phyloP scores from a whole-genome alignment of 2,113 vertebrate genomes.

The Macroglossus sobrinus region DNA sequence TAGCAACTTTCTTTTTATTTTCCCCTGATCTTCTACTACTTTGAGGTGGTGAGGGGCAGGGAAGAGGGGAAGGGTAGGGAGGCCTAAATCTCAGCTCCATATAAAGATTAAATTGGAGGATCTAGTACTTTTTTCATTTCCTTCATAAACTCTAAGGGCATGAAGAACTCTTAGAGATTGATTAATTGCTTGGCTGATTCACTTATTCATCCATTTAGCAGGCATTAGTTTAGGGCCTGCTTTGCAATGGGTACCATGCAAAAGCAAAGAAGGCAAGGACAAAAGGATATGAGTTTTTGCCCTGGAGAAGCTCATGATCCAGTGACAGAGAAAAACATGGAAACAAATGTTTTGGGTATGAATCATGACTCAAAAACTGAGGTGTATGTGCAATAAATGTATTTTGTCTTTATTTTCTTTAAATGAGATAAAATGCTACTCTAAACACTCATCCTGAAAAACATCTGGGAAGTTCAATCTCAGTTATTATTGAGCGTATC shows the following conservation, averaged over 20 bases:
- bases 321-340: neutral
- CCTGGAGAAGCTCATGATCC: neutral
- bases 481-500: neutral
- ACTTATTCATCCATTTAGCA: neutral
- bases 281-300: neutral
- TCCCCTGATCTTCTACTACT: neutral
- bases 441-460: neutral
- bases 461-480: neutral
- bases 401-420: neutral
- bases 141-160: neutral
- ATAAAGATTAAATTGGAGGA: neutral
- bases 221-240: neutral
- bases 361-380: constrained; percentile 21
- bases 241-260: neutral
- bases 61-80: no score
- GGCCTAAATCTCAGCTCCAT: neutral
- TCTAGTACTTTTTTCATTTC: neutral
- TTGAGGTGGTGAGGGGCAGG: neutral
- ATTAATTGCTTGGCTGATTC: neutral
- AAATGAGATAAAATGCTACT: neutral
- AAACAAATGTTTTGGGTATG: constrained; percentile 1
- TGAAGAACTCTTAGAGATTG: neutral
- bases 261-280: neutral
- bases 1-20: neutral
- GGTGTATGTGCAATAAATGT: neutral